Conservation (phyloP, 2,797 vertebrate genomes). For the Acipenser oxyrinchus region DNA sequence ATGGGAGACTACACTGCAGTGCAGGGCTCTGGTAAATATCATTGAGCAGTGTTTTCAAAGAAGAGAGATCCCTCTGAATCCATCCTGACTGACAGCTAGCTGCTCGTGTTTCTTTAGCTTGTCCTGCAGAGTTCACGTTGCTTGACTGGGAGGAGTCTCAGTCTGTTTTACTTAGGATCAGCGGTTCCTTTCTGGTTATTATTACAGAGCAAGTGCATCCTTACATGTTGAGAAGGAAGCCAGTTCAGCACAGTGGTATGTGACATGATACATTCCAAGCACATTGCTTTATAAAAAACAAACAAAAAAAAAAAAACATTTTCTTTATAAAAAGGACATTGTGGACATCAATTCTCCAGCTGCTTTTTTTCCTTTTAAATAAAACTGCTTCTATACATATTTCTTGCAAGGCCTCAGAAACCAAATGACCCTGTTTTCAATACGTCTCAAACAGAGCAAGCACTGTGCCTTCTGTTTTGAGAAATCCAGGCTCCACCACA, state of each 20-base stretch:
- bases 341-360: too few relatives aligned
- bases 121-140: constrained; percentile 21
- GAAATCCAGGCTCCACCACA: too few relatives aligned
- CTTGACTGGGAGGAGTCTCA: constrained; percentile 18
- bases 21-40: too few relatives aligned
- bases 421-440: too few relatives aligned
- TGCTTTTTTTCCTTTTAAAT: too few relatives aligned
- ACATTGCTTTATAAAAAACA: not conserved
- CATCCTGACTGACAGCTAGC: not conserved
- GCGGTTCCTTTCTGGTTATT: constrained; percentile 54
- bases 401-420: too few relatives aligned
- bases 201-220: constrained; percentile 42
- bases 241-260: constrained; percentile 48
- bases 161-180: constrained; percentile 41
- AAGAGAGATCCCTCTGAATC: not conserved
- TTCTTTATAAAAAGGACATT: too few relatives aligned
- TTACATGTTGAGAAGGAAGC: constrained; percentile 47
- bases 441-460: too few relatives aligned
- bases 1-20: too few relatives aligned
- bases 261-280: constrained; percentile 16
- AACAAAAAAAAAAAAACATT: too few relatives aligned
- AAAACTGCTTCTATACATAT: too few relatives aligned
- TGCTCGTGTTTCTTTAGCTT: constrained; percentile 4
- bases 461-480: too few relatives aligned
- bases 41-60: not conserved